Conservation (phyloP, 1,140 invertebrate genomes). For the Diachasmimorpha longicaudata region DNA sequence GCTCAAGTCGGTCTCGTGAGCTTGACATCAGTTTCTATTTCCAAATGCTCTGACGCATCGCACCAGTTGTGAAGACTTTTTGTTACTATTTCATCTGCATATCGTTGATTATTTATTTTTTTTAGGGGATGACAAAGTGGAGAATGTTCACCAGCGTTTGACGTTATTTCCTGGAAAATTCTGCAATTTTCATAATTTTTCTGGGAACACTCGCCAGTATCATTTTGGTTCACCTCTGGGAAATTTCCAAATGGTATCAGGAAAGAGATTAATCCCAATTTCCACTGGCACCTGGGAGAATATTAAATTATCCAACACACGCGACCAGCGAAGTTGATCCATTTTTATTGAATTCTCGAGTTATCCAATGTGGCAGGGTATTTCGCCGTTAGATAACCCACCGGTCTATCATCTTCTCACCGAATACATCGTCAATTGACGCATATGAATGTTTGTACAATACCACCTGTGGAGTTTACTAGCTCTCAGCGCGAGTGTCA, state of each 20-base stretch:
- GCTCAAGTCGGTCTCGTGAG: slow-evolving; percentile 26
- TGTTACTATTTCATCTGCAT: neutral
- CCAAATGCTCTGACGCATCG: slow-evolving; percentile 56
- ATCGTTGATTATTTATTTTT: neutral
- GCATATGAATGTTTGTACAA: slow-evolving; percentile 22
- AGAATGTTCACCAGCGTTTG: too few species aligned
- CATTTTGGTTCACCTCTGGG: neutral
- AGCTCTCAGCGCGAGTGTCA: neutral
- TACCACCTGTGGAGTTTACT: slow-evolving; percentile 30
- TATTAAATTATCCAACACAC: neutral
- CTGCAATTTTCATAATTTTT: too few species aligned
- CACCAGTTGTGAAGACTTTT: slow-evolving; percentile 12
- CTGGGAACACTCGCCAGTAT: neutral
- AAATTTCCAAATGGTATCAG: neutral
- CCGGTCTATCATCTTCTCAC: neutral
- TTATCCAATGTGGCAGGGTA: neutral
- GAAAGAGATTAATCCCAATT: neutral
- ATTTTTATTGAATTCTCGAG: neutral
- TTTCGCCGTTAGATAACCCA: neutral
- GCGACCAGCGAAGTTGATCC: neutral
- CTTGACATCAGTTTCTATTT: slow-evolving; percentile 61
- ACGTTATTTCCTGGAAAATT: too few species aligned
- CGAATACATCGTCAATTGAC: neutral
- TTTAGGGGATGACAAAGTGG: neutral
- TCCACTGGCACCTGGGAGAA: neutral